Evolutionary conservation across 1,140 invertebrate species (phyloP).

Genomic region (Alviniconcha marisindica): DNA sequence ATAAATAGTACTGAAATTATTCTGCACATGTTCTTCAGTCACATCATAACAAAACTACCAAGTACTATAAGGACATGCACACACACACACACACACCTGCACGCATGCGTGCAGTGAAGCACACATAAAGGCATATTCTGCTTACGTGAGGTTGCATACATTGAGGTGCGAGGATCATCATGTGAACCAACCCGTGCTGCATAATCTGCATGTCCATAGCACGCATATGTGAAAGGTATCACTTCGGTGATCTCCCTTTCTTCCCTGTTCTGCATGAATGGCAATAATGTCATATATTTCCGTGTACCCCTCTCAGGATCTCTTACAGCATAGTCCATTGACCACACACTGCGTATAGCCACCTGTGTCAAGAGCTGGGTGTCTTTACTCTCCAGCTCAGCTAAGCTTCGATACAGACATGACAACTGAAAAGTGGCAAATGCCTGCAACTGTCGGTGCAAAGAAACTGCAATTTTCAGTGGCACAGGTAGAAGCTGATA

Average conservation of each 20-base stretch:
- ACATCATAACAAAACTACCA: too few species aligned
- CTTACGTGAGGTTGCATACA: not conserved
- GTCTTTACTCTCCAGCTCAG: not conserved
- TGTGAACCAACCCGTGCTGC: too few species aligned
- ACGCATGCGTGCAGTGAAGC: not conserved
- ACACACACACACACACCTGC: not conserved
- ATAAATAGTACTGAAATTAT: too few species aligned
- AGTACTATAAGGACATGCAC: too few species aligned
- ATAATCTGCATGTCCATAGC: too few species aligned
- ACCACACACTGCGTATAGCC: conserved; percentile 3
- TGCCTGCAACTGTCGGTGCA: not conserved
- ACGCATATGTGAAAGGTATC: too few species aligned
- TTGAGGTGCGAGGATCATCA: not conserved
- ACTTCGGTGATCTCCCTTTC: too few species aligned
- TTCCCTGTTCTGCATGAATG: too few species aligned
- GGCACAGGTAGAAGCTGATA: not conserved
- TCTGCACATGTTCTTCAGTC: too few species aligned
- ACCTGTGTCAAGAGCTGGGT: not conserved
- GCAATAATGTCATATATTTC: too few species aligned
- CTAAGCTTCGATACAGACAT: not conserved
- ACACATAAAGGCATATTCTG: not conserved
- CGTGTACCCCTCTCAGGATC: too few species aligned
- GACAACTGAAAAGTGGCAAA: conserved; percentile 24
- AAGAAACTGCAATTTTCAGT: not conserved
- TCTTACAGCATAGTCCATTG: too few species aligned